Evolutionary conservation across 2,113 vertebrate species (phyloP).

Genomic region (Propithecus coquereli): DNA sequence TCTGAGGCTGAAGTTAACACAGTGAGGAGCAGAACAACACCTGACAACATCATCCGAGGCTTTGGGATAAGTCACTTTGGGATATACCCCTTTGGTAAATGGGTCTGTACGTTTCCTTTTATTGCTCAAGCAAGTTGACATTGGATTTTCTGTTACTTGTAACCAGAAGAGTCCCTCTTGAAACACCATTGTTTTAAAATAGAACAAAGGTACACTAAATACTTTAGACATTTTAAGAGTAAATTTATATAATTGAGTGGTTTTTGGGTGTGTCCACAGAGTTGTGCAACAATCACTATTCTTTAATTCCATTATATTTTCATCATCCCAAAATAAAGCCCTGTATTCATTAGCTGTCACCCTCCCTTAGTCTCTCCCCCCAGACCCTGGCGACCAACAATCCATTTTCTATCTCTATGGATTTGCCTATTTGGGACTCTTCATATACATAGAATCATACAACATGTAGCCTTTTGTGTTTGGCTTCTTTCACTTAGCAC

Average conservation of each 20-base stretch:
- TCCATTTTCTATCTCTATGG: neutral
- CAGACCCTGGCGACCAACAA: neutral
- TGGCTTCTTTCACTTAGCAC: neutral
- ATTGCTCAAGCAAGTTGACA: neutral
- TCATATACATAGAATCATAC: neutral
- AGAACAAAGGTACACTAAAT: neutral
- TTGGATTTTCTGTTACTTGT: neutral
- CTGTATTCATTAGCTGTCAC: neutral
- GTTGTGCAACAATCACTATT: neutral
- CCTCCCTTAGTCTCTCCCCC: rapidly evolving
- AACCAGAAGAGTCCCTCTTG: neutral
- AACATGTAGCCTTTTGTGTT: neutral
- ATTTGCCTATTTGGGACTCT: neutral
- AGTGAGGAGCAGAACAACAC: neutral
- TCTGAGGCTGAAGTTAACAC: neutral
- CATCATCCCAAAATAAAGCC: neutral
- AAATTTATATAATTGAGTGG: neutral
- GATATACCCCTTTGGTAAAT: neutral
- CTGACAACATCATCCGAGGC: neutral
- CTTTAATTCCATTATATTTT: neutral
- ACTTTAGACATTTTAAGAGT: neutral
- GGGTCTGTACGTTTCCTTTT: neutral
- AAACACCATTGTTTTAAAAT: neutral
- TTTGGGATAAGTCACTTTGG: neutral
- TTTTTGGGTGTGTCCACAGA: neutral